Base-by-base conservation (phyloP, 2,888 invertebrate species). In the Eupithecia centaureata region DNA sequence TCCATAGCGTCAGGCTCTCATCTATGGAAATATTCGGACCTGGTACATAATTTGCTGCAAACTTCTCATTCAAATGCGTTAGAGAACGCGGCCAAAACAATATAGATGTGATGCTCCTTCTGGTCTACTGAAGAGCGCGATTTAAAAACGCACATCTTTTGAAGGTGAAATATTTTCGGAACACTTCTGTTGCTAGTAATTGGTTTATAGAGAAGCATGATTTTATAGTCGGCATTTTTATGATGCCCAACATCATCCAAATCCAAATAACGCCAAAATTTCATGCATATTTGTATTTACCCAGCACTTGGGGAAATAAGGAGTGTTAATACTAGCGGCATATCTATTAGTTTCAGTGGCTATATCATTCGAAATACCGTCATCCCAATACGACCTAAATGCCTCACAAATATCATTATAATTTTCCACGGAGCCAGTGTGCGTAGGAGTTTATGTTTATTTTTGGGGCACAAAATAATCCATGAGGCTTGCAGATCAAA, bases 41-140 rank as follows among this genome's bases (percentile, higher is more conserved):
- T 0, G 56, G 56, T 0, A 56, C 12, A 18, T 18, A 52, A 52
- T 52, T 52, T 12, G 52, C 52, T 27, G 10, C 27, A 12, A 52
- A 52, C 13, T 52, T 52, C 12, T 10, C 52, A 52, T 52, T 52
- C 27, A 27, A 52, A 52, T 52, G 52, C 27, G 52, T n/a, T n/a
- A 52, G 27, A 52, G 27, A 52, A 52, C 52, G 52, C 27, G 25
- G 52, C 52, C 52, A 25, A 52, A 27, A 27, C 52, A 52, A 52
- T 52, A 52, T 52, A 52, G 52, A 25, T 27, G 25, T 12, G 52
- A 52, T 15, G 52, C 12, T 52, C 13, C 27, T 22, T 52, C 27
- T 27, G 27, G 52, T 52, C 27, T 27, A 52, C 27, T 52, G 52
- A 25, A 52, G 27, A 13, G 52, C 52, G 27, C 52, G 52, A 52